Evolutionary conservation across 1,140 invertebrate genomes (phyloP).

Genomic region (Brachionus plicatilis): DNA sequence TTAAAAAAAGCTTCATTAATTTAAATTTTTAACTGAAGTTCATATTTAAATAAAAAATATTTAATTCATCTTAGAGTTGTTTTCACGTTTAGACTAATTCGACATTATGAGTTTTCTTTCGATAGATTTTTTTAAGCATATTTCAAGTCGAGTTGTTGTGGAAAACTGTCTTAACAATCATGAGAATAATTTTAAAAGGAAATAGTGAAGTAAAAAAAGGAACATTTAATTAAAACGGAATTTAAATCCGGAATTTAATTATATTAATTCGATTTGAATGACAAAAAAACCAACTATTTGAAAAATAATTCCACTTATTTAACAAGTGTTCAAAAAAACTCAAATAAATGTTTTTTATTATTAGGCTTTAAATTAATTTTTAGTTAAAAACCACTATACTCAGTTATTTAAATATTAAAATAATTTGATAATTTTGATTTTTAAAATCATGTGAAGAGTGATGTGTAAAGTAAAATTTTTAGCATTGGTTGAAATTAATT

Average conservation of each 20-base stretch:
- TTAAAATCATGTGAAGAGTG: neutral
- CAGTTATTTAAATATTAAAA: neutral
- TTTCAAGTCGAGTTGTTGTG: neutral
- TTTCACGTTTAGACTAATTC: neutral
- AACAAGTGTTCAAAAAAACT: neutral
- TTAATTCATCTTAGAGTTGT: neutral
- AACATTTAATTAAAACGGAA: neutral
- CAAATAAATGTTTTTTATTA: neutral
- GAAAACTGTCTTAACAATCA: neutral
- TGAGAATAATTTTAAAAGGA: neutral
- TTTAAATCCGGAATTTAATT: neutral
- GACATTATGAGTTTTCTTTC: neutral
- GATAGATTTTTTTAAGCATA: neutral
- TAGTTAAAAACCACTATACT: neutral
- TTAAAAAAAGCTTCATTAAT: too few species aligned
- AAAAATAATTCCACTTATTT: neutral
- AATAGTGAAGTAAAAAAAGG: neutral
- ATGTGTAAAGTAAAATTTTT: neutral
- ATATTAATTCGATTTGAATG: neutral
- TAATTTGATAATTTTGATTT: neutral
- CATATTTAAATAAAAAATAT: too few species aligned
- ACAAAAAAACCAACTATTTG: neutral
- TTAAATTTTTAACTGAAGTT: too few species aligned
- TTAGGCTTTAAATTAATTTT: neutral
- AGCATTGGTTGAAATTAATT: too few species aligned